Evolutionary conservation across 1,140 invertebrate genomes (phyloP), one percentile per base, ranked within the genome.

Genomic region (Myzus persicae): DNA sequence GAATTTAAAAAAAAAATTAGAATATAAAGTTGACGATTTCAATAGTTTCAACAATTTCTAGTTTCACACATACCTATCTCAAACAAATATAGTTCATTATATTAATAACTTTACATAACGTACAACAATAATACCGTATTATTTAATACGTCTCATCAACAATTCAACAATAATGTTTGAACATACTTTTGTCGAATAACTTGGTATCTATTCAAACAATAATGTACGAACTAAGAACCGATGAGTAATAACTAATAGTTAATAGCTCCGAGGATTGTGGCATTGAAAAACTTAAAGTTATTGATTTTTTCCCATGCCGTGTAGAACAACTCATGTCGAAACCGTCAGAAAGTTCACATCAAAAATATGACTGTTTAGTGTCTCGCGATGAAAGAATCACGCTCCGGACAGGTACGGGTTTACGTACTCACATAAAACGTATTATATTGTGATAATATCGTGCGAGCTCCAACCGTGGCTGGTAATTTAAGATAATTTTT

Each of bases 401-500:
- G 2, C 14, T n/a, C 0, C 18, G 36, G n/a, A 6, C 3, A 11
- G 11, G 59, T n/a, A 67, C 14, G 14, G 31, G 4, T 5, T 11
- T 67, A 76, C 59, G 5, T 67, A 76, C 31, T 1, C 20, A 67
- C 59, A 5, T n/a, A 76, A 76, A 14, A n/a, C 5, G 36, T n/a
- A n/a, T 67, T 67, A 44, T 44, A 67, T 67, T n/a, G 36, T 76
- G 36, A 36, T n/a, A 67, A 31, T 67, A n/a, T 67, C 31, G 31
- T 67, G 31, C 31, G 14, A n/a, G 20, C 48, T 67, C n/a, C 5
- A n/a, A n/a, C 14, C 59, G 14, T 4, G 11, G 2, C 11, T 76
- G 31, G n/a, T 18, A n/a, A 76, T 76, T 76, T 76, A 76, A 76
- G 59, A 76, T 44, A 67, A 40, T 91, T 81, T 91, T 91, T 81